phyloP scores from a whole-genome alignment of 2,888 invertebrate genomes.

The Melieria crassipennis region DNA sequence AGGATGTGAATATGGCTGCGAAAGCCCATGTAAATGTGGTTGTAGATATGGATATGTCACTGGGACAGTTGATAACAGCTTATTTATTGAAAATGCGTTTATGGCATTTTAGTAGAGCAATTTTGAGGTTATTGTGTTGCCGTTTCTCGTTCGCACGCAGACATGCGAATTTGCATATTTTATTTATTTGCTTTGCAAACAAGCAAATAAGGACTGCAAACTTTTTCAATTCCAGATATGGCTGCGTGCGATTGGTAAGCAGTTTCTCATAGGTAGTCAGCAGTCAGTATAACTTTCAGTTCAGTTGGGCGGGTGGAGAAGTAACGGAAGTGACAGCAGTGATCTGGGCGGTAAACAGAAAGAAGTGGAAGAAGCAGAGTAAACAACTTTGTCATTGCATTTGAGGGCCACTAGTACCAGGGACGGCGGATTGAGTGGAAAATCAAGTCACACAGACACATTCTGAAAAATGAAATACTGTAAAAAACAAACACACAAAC shows the following conservation, averaged over 20 bases:
- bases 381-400: slow-evolving; percentile 22
- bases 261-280: not conserved
- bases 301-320: too few species aligned
- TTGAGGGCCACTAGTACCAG: slow-evolving; percentile 26
- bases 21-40: not conserved
- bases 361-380: too few species aligned
- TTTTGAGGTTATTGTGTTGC: slow-evolving; percentile 18
- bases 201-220: not conserved
- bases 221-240: not conserved
- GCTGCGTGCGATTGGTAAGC: not conserved
- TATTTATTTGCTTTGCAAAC: not conserved
- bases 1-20: not conserved
- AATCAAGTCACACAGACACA: slow-evolving; percentile 14
- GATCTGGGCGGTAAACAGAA: too few species aligned
- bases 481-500: not conserved
- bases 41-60: not conserved
- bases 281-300: too few species aligned
- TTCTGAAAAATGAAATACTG: not conserved
- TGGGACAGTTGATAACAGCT: slow-evolving; percentile 14
- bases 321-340: too few species aligned
- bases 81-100: slow-evolving; percentile 28
- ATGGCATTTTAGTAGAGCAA: slow-evolving; percentile 3
- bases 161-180: slow-evolving; percentile 2
- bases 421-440: not conserved
- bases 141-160: slow-evolving; percentile 9